phyloP scores from a whole-genome alignment of 1,140 invertebrate genomes.

The Zaprionus taronus region DNA sequence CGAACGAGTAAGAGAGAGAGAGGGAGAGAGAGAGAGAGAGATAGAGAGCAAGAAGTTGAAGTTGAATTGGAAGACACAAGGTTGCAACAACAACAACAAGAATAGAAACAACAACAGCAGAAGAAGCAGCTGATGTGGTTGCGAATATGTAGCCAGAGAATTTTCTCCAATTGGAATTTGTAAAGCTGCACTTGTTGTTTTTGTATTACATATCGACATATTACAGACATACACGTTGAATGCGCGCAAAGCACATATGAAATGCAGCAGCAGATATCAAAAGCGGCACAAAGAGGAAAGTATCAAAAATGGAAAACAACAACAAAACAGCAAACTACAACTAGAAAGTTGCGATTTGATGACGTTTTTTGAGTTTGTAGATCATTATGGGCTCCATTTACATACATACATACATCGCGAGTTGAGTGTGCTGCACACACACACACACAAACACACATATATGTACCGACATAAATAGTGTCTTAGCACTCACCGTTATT shows the following conservation, averaged over 20 bases:
- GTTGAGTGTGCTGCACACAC: slow-evolving; percentile 10
- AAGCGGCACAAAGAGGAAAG: slow-evolving; percentile 19
- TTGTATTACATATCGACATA: slow-evolving; percentile 28
- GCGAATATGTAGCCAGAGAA: slow-evolving; percentile 31
- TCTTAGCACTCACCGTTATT: slow-evolving; percentile 48
- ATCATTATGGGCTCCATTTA: slow-evolving; percentile 10
- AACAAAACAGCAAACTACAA: slow-evolving; percentile 17
- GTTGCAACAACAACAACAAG: slow-evolving; percentile 70
- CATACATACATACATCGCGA: slow-evolving; percentile 3
- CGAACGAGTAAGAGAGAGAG: slow-evolving; percentile 32
- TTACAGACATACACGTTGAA: slow-evolving; percentile 19
- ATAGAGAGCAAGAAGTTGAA: slow-evolving; percentile 39
- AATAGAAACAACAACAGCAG: slow-evolving; percentile 32
- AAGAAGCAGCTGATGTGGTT: slow-evolving; percentile 69
- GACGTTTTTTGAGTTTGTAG: slow-evolving; percentile 31
- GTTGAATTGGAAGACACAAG: slow-evolving; percentile 64
- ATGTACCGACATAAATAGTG: slow-evolving; percentile 33
- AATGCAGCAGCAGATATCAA: slow-evolving; percentile 18
- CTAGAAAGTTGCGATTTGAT: slow-evolving; percentile 49
- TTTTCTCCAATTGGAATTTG: slow-evolving; percentile 47
- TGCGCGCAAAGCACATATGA: slow-evolving; percentile 41
- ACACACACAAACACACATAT: not conserved
- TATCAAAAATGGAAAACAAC: slow-evolving; percentile 17
- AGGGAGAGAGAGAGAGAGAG: slow-evolving; percentile 15
- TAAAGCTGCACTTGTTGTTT: slow-evolving; percentile 34